phyloP scores from a whole-genome alignment of 1,140 invertebrate genomes.

The Archivesica marissinica region DNA sequence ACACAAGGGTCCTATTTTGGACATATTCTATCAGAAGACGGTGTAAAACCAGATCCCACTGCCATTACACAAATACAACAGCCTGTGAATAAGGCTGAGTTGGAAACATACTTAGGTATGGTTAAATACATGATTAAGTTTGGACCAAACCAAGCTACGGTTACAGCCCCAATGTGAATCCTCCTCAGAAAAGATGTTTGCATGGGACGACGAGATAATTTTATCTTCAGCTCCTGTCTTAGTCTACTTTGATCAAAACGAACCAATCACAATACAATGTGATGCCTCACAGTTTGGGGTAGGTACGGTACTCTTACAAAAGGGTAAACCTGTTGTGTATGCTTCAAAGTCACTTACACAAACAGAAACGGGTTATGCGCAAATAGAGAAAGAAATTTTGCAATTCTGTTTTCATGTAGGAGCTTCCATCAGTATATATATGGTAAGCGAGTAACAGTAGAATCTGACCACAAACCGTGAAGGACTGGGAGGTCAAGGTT shows the following conservation, averaged over 20 bases:
- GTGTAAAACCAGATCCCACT: conserved; percentile 77
- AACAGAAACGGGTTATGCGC: neutral
- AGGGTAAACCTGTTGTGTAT: neutral
- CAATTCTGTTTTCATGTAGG: neutral
- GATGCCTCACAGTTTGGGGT: neutral
- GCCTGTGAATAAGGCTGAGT: conserved; percentile 77
- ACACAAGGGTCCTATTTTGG: conserved; percentile 55
- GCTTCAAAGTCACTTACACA: conserved; percentile 4
- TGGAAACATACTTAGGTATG: conserved; percentile 81
- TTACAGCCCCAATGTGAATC: conserved; percentile 55
- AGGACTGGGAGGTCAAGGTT: neutral
- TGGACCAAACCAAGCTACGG: conserved; percentile 78
- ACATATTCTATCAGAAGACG: conserved; percentile 64
- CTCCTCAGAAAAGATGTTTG: conserved; percentile 50
- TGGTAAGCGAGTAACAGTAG: neutral
- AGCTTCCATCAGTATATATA: conserved; percentile 6
- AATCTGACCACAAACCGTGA: neutral
- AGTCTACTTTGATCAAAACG: neutral
- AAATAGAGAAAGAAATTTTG: conserved; percentile 9
- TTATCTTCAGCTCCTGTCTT: conserved; percentile 3
- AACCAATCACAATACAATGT: neutral
- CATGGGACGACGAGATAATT: conserved; percentile 64
- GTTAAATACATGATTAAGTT: conserved; percentile 81
- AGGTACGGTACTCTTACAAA: neutral
- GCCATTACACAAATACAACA: conserved; percentile 71